A percentile compares a stretch with the other conserved stretches of the same genome.
phyloP scores from a whole-genome alignment of 2,888 invertebrate genomes.

The Drosophila mettleri region DNA sequence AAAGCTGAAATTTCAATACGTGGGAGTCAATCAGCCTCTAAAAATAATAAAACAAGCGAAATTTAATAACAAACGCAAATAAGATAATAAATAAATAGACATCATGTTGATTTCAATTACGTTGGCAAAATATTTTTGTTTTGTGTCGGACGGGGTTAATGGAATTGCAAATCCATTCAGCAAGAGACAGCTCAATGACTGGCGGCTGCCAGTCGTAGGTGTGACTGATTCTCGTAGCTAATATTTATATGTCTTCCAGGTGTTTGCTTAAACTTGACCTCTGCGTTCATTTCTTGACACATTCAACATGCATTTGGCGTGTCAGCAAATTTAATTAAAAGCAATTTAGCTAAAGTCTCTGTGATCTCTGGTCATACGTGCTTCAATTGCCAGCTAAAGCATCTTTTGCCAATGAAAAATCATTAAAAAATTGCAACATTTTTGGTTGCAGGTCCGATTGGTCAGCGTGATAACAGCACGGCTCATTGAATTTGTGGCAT shows the following conservation, averaged over 20 bases:
- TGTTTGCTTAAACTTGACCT: slow-evolving; percentile 71
- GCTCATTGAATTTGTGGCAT: slow-evolving; percentile 78
- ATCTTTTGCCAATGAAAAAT: slow-evolving; percentile 29
- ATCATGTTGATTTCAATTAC: slow-evolving; percentile 78
- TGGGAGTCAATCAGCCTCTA: slow-evolving; percentile 72
- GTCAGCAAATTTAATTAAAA: slow-evolving; percentile 48
- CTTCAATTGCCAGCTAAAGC: slow-evolving; percentile 6
- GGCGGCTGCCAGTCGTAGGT: slow-evolving; percentile 5
- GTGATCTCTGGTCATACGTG: not conserved
- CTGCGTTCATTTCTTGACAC: slow-evolving; percentile 38
- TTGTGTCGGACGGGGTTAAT: slow-evolving; percentile 76
- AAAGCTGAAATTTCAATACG: slow-evolving; percentile 46
- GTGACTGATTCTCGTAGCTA: slow-evolving; percentile 20
- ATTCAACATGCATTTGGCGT: slow-evolving; percentile 65
- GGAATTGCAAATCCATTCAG: slow-evolving; percentile 57
- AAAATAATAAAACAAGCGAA: slow-evolving; percentile 56
- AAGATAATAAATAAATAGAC: slow-evolving; percentile 67
- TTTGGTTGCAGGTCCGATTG: slow-evolving; percentile 53
- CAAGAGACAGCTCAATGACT: slow-evolving; percentile 55
- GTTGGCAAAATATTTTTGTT: slow-evolving; percentile 38
- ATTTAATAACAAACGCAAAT: slow-evolving; percentile 36
- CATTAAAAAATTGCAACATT: slow-evolving; percentile 45
- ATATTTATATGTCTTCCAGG: slow-evolving; percentile 26
- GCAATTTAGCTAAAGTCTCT: slow-evolving; percentile 2
- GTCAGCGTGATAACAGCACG: slow-evolving; percentile 56